Evolutionary conservation across 92 coral and sea anemone species (phyloP).

Genomic region (Phenganax stokvisi): DNA sequence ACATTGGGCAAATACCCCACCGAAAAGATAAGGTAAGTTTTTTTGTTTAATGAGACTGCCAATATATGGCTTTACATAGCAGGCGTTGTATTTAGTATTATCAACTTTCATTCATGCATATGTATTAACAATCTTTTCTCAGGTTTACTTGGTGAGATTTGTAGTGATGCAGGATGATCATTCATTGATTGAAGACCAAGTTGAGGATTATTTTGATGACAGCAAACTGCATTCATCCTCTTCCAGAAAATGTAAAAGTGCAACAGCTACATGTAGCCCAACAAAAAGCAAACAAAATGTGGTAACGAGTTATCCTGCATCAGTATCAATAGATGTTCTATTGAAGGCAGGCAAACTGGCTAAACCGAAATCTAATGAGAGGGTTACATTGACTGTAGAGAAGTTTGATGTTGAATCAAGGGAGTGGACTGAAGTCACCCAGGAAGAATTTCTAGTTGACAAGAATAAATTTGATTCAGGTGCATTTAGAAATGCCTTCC

Average conservation of each 20-base stretch:
- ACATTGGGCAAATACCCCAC: not conserved
- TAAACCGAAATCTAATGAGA: not conserved
- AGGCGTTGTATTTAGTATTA: not conserved
- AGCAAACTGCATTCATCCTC: not conserved
- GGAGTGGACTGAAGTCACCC: slow-evolving; percentile 4
- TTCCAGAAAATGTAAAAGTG: no score
- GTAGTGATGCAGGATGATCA: slow-evolving; percentile 40
- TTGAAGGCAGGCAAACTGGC: no score
- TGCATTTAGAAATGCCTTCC: slow-evolving; percentile 4
- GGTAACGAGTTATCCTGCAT: no score
- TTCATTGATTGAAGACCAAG: not conserved
- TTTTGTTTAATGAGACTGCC: not conserved
- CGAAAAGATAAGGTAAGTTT: slow-evolving; percentile 12
- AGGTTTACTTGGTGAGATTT: slow-evolving; percentile 47
- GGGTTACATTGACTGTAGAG: not conserved
- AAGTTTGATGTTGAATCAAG: not conserved
- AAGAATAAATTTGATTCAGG: slow-evolving; percentile 5
- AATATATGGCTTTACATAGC: not conserved
- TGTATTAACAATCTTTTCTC: not conserved
- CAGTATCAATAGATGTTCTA: no score
- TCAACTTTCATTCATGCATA: not conserved
- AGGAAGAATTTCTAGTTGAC: slow-evolving; percentile 6
- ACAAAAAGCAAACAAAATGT: no score
- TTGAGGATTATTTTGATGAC: slow-evolving; percentile 5
- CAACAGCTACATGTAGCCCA: no score